phyloP scores from a whole-genome alignment of 37 sponge, comb jelly and placozoan species.

The Dysidea cf. avara region DNA sequence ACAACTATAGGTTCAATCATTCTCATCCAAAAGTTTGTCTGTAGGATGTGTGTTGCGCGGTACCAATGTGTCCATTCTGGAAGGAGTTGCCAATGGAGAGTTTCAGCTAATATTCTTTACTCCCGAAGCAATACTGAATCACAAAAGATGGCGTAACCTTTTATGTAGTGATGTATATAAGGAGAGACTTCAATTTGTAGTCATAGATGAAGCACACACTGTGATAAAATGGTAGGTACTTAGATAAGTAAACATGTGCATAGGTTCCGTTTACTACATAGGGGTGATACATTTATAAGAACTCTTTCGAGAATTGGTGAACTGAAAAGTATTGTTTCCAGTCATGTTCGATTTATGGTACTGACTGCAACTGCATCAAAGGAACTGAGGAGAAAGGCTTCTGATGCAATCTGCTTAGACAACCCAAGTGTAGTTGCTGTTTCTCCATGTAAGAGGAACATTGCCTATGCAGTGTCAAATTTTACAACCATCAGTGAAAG shows the following conservation, averaged over 20 bases:
- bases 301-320: conserved; percentile 15
- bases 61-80: not conserved
- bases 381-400: not conserved
- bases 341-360: conserved; percentile 8
- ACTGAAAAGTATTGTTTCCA: conserved; percentile 17
- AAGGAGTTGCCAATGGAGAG: not conserved
- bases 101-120: conserved; percentile 25
- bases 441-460: conserved; percentile 10
- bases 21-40: conserved; percentile 8
- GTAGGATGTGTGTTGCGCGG: not conserved
- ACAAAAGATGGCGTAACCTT: conserved; percentile 10
- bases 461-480: not conserved
- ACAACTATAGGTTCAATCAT: conserved; percentile 4
- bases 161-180: not conserved
- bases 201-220: conserved; percentile 40
- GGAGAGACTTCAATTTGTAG: conserved; percentile 16
- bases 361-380: conserved; percentile 38
- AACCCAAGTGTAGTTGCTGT: conserved; percentile 6
- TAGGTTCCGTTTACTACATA: conserved; percentile 2
- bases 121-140: not conserved
- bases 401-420: conserved; percentile 5
- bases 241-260: not conserved
- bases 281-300: conserved; percentile 15
- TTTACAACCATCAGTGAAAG: not conserved
- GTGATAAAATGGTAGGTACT: conserved; percentile 40